Base-by-base conservation (phyloP, 2,888 invertebrate genomes). In the Hyalella azteca region DNA sequence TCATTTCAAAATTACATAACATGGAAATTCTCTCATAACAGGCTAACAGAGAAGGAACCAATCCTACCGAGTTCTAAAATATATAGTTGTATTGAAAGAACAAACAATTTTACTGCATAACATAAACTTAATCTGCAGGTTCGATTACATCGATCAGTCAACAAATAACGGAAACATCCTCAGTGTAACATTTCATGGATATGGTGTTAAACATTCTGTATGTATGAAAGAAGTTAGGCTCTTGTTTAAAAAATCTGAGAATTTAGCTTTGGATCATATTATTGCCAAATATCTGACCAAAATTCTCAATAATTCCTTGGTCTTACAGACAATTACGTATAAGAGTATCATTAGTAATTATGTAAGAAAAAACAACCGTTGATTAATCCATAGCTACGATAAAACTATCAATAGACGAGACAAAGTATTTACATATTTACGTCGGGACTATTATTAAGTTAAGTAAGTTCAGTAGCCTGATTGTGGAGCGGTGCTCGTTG, bases 361-460 rank as follows among this genome's bases (percentile, higher is more conserved):
- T 19, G 66, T 66, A 66, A 66, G 66, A 66, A 66, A 66, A 66
- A 36, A 66, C 66, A 66, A 66, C 66, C 66, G 36, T 29, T 66
- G 36, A 66, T 66, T 66, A 66, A 36, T 66, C 36, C 29, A 15
- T 32, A 66, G 66, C 66, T 66, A 66, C 66, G 19, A 36, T 66
- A 66, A 29, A 36, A 66, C 66, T 66, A 66, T 66, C 19, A 66
- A 19, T 66, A 66, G 36, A 66, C 66, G 66, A 66, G 66, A 36
- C 66, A 66, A 66, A 66, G 36, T 66, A 66, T 66, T 66, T 66
- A 66, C 66, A 66, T 66, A 66, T 66, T 66, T 66, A 66, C 66
- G 66, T 19, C 66, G 36, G 66, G 36, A 66, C 66, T 66, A 66
- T 15, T 36, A 66, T 66, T 66, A 66, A 32, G 66, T 66, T 66